These are phyloP conservation scores for Pangasius macronema DNA, from an alignment of 2,797 vertebrate species.

Conservation along the genomic window DNA sequence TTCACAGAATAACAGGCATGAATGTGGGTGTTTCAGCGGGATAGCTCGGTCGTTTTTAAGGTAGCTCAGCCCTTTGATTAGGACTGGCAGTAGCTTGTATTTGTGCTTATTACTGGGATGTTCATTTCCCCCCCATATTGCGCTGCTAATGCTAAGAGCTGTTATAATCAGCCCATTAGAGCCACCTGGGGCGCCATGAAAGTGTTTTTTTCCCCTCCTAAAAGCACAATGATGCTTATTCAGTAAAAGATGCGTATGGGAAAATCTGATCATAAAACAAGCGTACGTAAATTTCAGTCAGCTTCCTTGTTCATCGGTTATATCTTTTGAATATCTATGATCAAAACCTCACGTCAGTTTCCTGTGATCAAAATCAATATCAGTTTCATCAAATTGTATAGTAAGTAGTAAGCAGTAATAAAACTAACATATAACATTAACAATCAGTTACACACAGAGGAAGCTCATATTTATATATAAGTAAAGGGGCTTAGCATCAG, in stretches of 20 bases:
- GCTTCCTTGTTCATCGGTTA: not conserved
- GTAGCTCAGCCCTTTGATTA: not conserved
- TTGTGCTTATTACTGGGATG: not conserved
- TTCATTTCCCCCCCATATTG: not conserved
- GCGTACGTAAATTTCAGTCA: not conserved
- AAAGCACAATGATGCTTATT: not conserved
- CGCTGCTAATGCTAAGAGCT: not conserved
- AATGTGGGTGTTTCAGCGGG: not conserved
- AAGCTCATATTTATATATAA: not conserved
- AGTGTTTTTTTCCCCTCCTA: too few species aligned
- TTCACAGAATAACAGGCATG: not conserved
- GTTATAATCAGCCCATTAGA: slow-evolving; percentile 9
- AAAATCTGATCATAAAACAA: not conserved
- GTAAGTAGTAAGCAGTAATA: not conserved
- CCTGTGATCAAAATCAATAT: not conserved
- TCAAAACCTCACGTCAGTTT: not conserved
- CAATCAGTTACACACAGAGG: not conserved
- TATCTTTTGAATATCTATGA: not conserved
- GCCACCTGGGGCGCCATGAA: not conserved
- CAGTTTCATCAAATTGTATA: not conserved
- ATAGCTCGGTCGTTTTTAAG: not conserved
- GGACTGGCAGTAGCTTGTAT: not conserved
- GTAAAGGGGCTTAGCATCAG: not conserved
- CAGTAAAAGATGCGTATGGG: not conserved
- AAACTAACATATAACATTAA: not conserved